Base-by-base conservation (phyloP, 2,888 invertebrate genomes). In the Apotomis betuletana region DNA sequence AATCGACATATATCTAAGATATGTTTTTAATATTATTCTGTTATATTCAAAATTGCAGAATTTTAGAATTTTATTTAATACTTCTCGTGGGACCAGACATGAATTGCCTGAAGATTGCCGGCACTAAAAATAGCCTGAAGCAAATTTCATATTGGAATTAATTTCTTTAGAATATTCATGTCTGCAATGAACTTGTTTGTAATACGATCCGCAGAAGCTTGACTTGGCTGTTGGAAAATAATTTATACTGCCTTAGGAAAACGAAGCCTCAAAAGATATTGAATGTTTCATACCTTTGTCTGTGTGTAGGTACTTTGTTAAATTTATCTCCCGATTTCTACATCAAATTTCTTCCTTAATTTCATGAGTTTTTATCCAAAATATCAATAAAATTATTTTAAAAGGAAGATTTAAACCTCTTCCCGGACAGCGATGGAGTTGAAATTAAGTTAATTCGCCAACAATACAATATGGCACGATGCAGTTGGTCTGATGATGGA, bases 161-260 rank as follows among this genome's bases (percentile, higher is more conserved):
- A 69, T 62, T 36, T 55, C 49, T 49, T 68, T 57, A 8, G 38
- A 69, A 62, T 69, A 69, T 69, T 69, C 62, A 69, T 54, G 61
- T 69, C 61, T 57, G 44, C 46, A 55, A 62, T 62, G 13, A 55
- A 55, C 61, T 15, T 13, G 68, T 12, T 36, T 61, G 36, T 38
- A 69, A 61, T 57, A 49, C 13, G 46, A 62, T 57, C 49, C 15
- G 46, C 49, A 4, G 10, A 10, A 38, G 27, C 49, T 52, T 41
- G 9, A 38, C 52, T 65, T 55, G 36, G 12, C 12, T 57, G 55
- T 9, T 27, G n/a, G 46, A 27, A 57, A 65, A 65, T 64, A 46
- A 46, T 27, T 65, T 36, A 65, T 6, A 6, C 8, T 63, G 15
- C 52, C 41, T 10, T 15, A 62, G 9, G 13, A 41, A 27, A 52